Percentiles rank a stretch among this genome's conserved stretches.
phyloP scores from a whole-genome alignment of 1,140 invertebrate species.

The Drosophila miranda region DNA sequence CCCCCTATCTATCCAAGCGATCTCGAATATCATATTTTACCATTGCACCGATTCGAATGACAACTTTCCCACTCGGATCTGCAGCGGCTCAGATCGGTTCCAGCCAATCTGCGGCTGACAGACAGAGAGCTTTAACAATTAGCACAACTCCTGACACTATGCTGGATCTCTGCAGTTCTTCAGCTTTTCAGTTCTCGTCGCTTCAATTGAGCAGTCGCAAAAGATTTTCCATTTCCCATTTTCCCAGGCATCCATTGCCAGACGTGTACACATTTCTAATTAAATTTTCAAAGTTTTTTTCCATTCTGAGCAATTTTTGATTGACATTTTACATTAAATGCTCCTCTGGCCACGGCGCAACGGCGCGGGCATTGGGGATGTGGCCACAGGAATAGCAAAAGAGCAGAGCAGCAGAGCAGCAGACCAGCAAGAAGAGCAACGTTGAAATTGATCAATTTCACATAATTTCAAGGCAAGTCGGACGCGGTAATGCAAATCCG shows the following conservation, averaged over 20 bases:
- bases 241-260: slow-evolving; percentile 55
- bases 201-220: slow-evolving; percentile 60
- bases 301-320: slow-evolving; percentile 73
- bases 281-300: slow-evolving; percentile 73
- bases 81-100: too few species aligned
- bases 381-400: neutral
- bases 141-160: slow-evolving; percentile 23
- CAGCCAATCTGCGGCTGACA: neutral
- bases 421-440: slow-evolving; percentile 30
- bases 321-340: slow-evolving; percentile 80
- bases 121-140: slow-evolving; percentile 17
- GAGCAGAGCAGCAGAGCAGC: neutral
- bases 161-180: neutral
- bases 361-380: slow-evolving; percentile 1
- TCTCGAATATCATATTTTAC: too few species aligned
- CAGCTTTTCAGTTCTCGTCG: slow-evolving; percentile 33
- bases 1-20: too few species aligned
- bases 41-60: too few species aligned
- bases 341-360: slow-evolving; percentile 3
- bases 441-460: slow-evolving; percentile 81
- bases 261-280: slow-evolving; percentile 67
- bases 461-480: slow-evolving; percentile 80
- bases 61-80: too few species aligned
- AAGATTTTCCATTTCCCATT: slow-evolving; percentile 64
- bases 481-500: slow-evolving; percentile 78